Base-by-base conservation (phyloP, 2,888 invertebrate species). In the Leucoma salicis region DNA sequence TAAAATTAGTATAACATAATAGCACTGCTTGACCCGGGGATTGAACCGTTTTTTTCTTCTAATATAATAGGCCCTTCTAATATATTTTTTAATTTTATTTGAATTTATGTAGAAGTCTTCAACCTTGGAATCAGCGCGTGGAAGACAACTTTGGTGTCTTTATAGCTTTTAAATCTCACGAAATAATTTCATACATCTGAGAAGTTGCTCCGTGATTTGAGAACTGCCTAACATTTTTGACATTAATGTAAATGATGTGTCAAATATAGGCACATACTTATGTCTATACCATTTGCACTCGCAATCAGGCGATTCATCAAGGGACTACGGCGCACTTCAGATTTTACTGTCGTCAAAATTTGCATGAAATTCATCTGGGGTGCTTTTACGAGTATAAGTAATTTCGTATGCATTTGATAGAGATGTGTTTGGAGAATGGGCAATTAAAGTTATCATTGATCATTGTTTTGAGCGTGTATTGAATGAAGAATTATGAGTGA, bases 351-450 rank as follows among this genome's bases (percentile, higher is more conserved):
- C 63, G 46, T 53, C 53, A 56, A 63, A 64, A 74, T 74, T 74
- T 73, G 74, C 74, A 74, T 74, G 60, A 63, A 73, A 64, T 63
- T 74, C 68, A 74, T 74, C 70, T 56, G 49, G 57, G 57, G 55
- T 10, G 44, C 43, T 40, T 71, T 74, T 73, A 74, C 56, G 70
- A 68, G 63, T 46, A 54, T 43, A 39, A 43, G 53, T 53, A 50
- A 63, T 64, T 62, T 62, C 53, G 46, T 60, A 63, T 66, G 53
- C 57, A 53, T 62, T 62, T 57, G 59, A 32, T 32, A 25, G 28
- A 25, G 16, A 35, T 31, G 15, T 28, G 31, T 46, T 27, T 38
- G 31, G 25, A 25, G 31, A 25, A 41, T 32, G 44, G 31, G 46
- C 57, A 54, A 54, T 59, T 61, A 51, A 31, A 45, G 27, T 35